phyloP scores from a whole-genome alignment of 1,140 invertebrate species.

The Cyphomyrmex costatus region DNA sequence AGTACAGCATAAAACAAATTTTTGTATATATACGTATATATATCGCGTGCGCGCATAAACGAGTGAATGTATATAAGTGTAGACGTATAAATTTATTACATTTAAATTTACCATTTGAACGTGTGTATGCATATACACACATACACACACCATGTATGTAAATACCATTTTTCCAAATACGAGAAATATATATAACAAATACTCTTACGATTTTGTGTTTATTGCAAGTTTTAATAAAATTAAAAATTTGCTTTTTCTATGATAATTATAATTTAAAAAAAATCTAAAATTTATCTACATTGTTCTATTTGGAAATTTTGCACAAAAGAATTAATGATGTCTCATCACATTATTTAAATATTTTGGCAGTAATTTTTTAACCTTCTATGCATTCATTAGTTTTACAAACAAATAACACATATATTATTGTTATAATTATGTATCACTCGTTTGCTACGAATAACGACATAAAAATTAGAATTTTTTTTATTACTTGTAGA shows the following conservation, averaged over 20 bases:
- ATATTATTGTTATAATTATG: background rate
- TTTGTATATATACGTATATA: background rate
- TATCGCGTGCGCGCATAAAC: too few species aligned
- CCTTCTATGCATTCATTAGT: conserved; percentile 19
- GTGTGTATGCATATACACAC: background rate
- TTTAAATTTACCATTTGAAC: conserved; percentile 3
- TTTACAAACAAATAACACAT: conserved; percentile 8
- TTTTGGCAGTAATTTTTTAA: conserved; percentile 51
- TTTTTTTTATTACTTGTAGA: too few species aligned
- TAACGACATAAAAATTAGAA: too few species aligned
- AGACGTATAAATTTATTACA: background rate
- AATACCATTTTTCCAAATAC: conserved; percentile 24
- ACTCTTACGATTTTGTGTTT: conserved; percentile 29
- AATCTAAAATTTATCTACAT: background rate
- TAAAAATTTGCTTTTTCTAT: background rate
- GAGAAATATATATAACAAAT: conserved; percentile 41
- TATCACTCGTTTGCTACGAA: too few species aligned
- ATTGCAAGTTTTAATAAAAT: conserved; percentile 28
- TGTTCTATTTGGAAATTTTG: conserved; percentile 1
- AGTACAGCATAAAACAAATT: background rate
- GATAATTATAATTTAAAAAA: background rate
- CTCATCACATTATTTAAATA: conserved; percentile 25
- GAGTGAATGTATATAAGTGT: background rate
- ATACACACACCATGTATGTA: background rate
- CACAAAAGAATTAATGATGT: conserved; percentile 17